Evolutionary conservation across 1,140 invertebrate species (phyloP), one percentile per base, ranked within the genome.

Genomic region (Scaptodrosophila lebanonensis): DNA sequence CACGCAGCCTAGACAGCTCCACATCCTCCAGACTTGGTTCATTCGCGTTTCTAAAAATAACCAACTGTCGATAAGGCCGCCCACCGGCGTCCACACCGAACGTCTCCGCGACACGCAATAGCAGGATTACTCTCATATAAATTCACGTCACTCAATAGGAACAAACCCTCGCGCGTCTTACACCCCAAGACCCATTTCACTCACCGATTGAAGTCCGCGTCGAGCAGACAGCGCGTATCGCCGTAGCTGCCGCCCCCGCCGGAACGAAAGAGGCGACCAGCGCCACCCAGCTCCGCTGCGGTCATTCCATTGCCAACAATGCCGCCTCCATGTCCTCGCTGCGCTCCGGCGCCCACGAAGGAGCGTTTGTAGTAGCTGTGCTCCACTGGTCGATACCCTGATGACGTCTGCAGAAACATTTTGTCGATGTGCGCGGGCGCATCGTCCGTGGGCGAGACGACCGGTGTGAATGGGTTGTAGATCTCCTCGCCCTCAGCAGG

Each of bases 401-500:
- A 85, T 67, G 86, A 84, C 65, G 86, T 87, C 75, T 87, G 86
- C 56, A 87, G 67, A 59, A 87, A 87, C 83, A 87, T 87, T 75
- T 87, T 86, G 48, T 87, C 85, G 60, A 87, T 85, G 53, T 83
- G 82, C 51, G 85, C 71, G 62, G 82, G 77, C 64, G 77, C 72
- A 70, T 86, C 86, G 45, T 87, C 86, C 11, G 83, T 86, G 63
- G 86, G 86, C 43, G 86, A 87, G 52, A 87, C 83, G 39, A 87
- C 85, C 48, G 86, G 86, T 54, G 86, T 87, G 64, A 87, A 87
- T 60, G 86, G 86, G 73, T 87, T 87, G 63, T 87, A 87, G 66
- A 87, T 87, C 63, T 87, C 86, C 57, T 85, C 77, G 35, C 82
- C 85, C 25, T 86, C 82, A 6, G 61, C 65, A 15, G 85, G 84